A percentile compares a stretch with the other conserved stretches of the same genome.
Evolutionary conservation across 35 echinoderm and acorn worm species (phyloP).

Genomic region (Heliocidaris erythrogramma): DNA sequence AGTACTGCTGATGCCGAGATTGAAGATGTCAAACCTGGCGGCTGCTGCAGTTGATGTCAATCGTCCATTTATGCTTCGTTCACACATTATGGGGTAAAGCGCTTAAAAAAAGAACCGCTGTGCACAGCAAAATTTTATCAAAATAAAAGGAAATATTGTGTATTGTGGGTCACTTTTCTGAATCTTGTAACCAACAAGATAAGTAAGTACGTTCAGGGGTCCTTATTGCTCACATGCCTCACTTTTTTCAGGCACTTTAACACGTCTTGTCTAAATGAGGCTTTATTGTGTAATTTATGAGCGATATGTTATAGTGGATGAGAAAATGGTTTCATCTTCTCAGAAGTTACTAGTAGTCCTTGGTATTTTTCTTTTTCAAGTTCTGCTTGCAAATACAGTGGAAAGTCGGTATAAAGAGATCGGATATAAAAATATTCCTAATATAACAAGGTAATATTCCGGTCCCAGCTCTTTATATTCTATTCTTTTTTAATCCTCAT

Average conservation of each 20-base stretch:
- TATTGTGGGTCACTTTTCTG: background rate
- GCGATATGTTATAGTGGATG: background rate
- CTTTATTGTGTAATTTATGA: background rate
- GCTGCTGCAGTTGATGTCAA: constrained; percentile 56
- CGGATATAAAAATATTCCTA: too few species aligned
- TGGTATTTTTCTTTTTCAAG: background rate
- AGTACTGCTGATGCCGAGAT: constrained; percentile 41
- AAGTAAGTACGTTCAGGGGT: background rate
- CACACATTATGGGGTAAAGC: too few species aligned
- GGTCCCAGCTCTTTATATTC: too few species aligned
- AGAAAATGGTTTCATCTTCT: background rate
- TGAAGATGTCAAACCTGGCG: background rate
- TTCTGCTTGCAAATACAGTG: background rate
- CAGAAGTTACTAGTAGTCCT: background rate
- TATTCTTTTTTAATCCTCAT: too few species aligned
- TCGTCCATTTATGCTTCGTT: too few species aligned
- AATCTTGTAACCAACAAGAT: background rate
- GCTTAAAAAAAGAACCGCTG: background rate
- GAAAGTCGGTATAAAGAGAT: too few species aligned
- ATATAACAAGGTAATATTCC: too few species aligned
- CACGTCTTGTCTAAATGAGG: background rate
- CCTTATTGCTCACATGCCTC: background rate
- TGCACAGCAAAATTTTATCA: background rate
- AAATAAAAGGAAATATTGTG: background rate
- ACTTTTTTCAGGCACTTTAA: background rate